These are phyloP conservation scores for Amblyopsis rosae DNA, from an alignment of 2,113 vertebrate genomes.

Conservation along the genomic window DNA sequence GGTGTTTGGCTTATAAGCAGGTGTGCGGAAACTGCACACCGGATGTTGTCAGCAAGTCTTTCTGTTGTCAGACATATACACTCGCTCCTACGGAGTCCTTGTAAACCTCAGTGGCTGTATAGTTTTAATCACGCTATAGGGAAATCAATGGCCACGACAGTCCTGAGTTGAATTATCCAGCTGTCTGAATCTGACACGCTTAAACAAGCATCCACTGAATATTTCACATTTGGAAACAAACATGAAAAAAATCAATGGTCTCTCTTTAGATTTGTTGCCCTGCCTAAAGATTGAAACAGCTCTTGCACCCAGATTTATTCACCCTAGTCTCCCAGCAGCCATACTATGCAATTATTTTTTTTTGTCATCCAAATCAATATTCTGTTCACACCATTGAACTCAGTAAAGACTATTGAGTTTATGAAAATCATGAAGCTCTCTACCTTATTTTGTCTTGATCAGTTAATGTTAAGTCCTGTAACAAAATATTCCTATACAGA, in stretches of 20 bases:
- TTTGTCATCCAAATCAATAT: conserved; percentile 55
- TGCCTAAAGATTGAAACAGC: conserved; percentile 24
- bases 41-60: neutral
- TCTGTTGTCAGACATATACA: neutral
- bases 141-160: conserved; percentile 53
- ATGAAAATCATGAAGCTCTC: conserved; percentile 20
- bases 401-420: conserved; percentile 45
- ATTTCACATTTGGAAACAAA: conserved; percentile 52
- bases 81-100: neutral
- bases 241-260: conserved; percentile 51
- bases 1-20: too few species aligned
- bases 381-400: conserved; percentile 44
- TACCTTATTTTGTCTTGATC: conserved; percentile 6
- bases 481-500: conserved; percentile 15
- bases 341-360: conserved; percentile 49
- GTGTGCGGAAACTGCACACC: too few species aligned
- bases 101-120: conserved; percentile 33
- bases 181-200: conserved; percentile 45
- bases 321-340: conserved; percentile 1
- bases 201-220: conserved; percentile 57
- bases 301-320: conserved; percentile 19
- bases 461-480: neutral
- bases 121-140: conserved; percentile 35
- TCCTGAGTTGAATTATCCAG: conserved; percentile 57
- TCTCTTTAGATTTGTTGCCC: conserved; percentile 38